These are phyloP conservation scores for Hyposmocoma kahamanoa DNA, from an alignment of 1,140 invertebrate species.

Conservation along the genomic window DNA sequence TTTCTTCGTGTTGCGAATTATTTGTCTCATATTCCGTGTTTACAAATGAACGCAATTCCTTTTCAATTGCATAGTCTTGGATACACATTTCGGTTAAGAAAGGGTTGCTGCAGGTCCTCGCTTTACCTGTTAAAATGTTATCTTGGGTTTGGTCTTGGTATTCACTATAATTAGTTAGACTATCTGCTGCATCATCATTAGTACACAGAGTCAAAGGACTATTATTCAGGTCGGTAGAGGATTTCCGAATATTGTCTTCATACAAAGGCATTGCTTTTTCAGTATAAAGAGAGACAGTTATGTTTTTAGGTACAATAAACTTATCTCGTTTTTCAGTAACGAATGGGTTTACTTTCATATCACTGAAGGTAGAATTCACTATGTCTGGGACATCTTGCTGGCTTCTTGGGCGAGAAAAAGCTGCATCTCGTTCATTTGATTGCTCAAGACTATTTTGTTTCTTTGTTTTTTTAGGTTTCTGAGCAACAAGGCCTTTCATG, in stretches of 20 bases:
- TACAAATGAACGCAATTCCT: conserved; percentile 41
- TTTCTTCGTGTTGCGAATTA: conserved; percentile 54
- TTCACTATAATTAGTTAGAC: conserved; percentile 9
- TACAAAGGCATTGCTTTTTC: conserved; percentile 34
- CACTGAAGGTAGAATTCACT: conserved; percentile 61
- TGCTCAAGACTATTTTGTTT: too few species aligned
- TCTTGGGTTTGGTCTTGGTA: conserved; percentile 20
- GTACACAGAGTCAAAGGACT: not conserved
- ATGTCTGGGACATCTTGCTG: conserved; percentile 57
- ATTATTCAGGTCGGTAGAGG: not conserved
- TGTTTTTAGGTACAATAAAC: conserved; percentile 53
- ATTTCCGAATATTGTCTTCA: conserved; percentile 3
- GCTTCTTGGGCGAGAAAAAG: conserved; percentile 14
- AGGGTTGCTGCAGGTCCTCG: conserved; percentile 43
- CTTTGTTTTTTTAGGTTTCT: conserved; percentile 24
- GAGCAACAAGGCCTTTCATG: conserved; percentile 12
- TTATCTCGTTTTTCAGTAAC: conserved; percentile 34
- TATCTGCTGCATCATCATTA: conserved; percentile 8
- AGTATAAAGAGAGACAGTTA: conserved; percentile 50
- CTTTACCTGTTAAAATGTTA: conserved; percentile 27
- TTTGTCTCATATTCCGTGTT: conserved; percentile 53
- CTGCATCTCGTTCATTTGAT: too few species aligned
- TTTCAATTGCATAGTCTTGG: conserved; percentile 37
- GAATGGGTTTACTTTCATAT: conserved; percentile 31
- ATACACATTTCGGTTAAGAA: conserved; percentile 39